Conservation (phyloP, 2,888 invertebrate species). For the Junonia oenone region DNA sequence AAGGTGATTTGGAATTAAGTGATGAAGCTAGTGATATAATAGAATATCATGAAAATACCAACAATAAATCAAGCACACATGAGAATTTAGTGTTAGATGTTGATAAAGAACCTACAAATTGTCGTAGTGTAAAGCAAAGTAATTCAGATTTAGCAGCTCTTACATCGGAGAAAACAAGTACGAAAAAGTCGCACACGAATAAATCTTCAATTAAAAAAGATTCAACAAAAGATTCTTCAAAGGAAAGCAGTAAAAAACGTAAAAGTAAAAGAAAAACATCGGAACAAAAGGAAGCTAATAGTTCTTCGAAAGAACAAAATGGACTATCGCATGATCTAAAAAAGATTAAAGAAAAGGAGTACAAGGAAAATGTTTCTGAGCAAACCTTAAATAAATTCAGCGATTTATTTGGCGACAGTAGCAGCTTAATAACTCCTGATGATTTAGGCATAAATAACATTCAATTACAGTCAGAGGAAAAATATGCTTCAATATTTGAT, state of each 20-base stretch:
- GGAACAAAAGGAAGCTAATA: slow-evolving; percentile 31
- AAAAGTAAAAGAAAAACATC: slow-evolving; percentile 38
- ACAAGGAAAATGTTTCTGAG: slow-evolving; percentile 16
- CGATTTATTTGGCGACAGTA: slow-evolving; percentile 66
- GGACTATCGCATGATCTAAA: slow-evolving; percentile 27
- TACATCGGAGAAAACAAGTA: background rate
- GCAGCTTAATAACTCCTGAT: slow-evolving; percentile 65
- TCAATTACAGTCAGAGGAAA: slow-evolving; percentile 25
- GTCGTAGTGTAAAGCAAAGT: background rate
- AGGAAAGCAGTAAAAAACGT: slow-evolving; percentile 35
- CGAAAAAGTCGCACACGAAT: slow-evolving; percentile 1
- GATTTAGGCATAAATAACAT: slow-evolving; percentile 52
- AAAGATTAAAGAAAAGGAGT: slow-evolving; percentile 30
- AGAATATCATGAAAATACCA: slow-evolving; percentile 21
- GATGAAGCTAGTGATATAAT: slow-evolving; percentile 56
- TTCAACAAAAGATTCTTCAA: slow-evolving; percentile 7
- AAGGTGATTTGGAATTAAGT: slow-evolving; percentile 62
- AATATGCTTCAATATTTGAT: slow-evolving; percentile 50
- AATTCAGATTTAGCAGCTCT: background rate
- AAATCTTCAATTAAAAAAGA: slow-evolving; percentile 3
- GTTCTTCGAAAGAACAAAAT: slow-evolving; percentile 30
- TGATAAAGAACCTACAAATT: background rate
- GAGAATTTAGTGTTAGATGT: background rate
- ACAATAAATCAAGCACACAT: background rate
- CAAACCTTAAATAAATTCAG: slow-evolving; percentile 43